These are phyloP conservation scores for Horisme vitalbata DNA, from an alignment of 2,888 invertebrate genomes.

Conservation along the genomic window DNA sequence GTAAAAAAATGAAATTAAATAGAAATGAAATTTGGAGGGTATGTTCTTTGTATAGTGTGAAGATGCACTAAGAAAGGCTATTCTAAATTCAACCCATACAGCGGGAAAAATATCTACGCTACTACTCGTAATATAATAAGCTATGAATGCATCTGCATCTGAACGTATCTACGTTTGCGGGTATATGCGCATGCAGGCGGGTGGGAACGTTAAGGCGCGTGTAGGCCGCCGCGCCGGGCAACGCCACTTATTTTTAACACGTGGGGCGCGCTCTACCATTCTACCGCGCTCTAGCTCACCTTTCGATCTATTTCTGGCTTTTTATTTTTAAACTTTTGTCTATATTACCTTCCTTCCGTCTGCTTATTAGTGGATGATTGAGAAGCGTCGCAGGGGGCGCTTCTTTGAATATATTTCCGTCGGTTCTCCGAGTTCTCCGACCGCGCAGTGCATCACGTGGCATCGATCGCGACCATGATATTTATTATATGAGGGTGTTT, in stretches of 20 bases:
- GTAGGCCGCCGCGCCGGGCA: constrained; percentile 61
- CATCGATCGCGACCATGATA: constrained; percentile 46
- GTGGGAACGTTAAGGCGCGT: constrained; percentile 51
- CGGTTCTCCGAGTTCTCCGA: constrained; percentile 40
- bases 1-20: no score
- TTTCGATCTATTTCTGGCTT: constrained; percentile 75
- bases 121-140: no score
- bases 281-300: constrained; percentile 77
- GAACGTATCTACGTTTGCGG: constrained; percentile 13
- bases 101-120: no score
- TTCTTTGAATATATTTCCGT: constrained; percentile 74
- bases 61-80: no score
- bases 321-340: constrained; percentile 81
- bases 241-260: constrained; percentile 69
- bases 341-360: constrained; percentile 80
- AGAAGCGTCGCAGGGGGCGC: constrained; percentile 81
- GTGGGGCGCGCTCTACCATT: no score
- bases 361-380: constrained; percentile 81
- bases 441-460: constrained; percentile 53
- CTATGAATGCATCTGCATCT: no score
- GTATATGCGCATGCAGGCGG: constrained; percentile 27
- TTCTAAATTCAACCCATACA: no score
- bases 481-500: constrained; percentile 43
- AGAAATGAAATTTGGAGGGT: no score
- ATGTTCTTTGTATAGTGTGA: no score